A percentile compares a stretch with the other conserved stretches of the same genome.
phyloP scores from a whole-genome alignment of 2,113 vertebrate genomes.

The Grallaria varia region DNA sequence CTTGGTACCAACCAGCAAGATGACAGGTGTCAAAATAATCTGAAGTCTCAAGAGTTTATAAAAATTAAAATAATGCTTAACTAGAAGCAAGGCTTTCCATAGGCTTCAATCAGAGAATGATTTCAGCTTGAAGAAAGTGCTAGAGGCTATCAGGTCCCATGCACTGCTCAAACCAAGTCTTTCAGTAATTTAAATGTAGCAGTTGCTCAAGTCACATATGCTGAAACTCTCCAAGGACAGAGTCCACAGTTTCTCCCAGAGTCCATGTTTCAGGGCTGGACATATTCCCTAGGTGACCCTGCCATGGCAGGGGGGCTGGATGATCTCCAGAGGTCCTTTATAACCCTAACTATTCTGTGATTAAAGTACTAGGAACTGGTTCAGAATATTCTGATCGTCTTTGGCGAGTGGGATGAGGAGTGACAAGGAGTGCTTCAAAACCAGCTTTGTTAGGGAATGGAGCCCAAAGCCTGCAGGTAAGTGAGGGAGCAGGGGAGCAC shows the following conservation, averaged over 20 bases:
- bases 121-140: background rate
- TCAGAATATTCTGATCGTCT: background rate
- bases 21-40: background rate
- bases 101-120: background rate
- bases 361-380: background rate
- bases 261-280: background rate
- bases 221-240: background rate
- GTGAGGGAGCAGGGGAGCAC: background rate
- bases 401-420: background rate
- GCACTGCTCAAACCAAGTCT: background rate
- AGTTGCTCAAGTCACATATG: background rate
- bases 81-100: background rate
- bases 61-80: background rate
- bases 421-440: background rate
- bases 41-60: background rate
- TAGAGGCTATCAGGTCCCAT: background rate
- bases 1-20: background rate
- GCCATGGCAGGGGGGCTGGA: background rate
- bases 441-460: background rate
- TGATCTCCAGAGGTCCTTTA: background rate
- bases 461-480: background rate
- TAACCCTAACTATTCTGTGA: background rate
- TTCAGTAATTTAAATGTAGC: background rate
- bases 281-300: background rate
- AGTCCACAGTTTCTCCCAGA: background rate